Evolutionary conservation across 2,888 invertebrate species (phyloP).

Genomic region (Nomada lathburiana): DNA sequence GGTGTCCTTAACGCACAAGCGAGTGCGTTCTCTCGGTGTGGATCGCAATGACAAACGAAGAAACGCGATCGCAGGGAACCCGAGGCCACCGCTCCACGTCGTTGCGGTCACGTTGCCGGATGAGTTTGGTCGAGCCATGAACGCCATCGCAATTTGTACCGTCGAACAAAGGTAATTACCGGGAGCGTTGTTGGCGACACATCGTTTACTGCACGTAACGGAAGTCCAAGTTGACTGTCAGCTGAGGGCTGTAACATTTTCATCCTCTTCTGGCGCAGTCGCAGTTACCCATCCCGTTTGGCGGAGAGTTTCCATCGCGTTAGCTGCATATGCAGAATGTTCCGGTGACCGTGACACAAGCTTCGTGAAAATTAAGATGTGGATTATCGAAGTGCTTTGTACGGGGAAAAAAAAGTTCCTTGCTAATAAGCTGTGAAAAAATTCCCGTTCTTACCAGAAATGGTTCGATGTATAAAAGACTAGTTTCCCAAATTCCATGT

Average conservation of each 20-base stretch:
- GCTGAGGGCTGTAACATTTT: slow-evolving; percentile 21
- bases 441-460: too few relatives aligned
- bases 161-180: slow-evolving; percentile 78
- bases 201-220: slow-evolving; percentile 37
- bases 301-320: background rate
- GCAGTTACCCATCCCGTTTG: background rate
- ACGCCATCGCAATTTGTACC: slow-evolving; percentile 75
- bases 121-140: slow-evolving; percentile 50
- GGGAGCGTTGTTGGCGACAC: slow-evolving; percentile 69
- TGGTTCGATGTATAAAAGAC: too few relatives aligned
- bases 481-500: too few relatives aligned
- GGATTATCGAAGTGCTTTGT: too few relatives aligned
- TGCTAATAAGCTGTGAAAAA: too few relatives aligned
- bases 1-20: slow-evolving; percentile 42
- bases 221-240: slow-evolving; percentile 28
- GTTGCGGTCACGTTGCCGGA: slow-evolving; percentile 26
- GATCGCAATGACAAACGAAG: slow-evolving; percentile 26
- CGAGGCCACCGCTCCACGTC: slow-evolving; percentile 15
- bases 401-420: too few relatives aligned
- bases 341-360: too few relatives aligned
- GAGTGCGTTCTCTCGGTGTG: background rate
- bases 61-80: slow-evolving; percentile 57
- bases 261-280: slow-evolving; percentile 16
- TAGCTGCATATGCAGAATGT: too few relatives aligned
- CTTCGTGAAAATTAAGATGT: too few relatives aligned